Conservation (phyloP, 2,888 invertebrate species). For the Drosophila rubida region DNA sequence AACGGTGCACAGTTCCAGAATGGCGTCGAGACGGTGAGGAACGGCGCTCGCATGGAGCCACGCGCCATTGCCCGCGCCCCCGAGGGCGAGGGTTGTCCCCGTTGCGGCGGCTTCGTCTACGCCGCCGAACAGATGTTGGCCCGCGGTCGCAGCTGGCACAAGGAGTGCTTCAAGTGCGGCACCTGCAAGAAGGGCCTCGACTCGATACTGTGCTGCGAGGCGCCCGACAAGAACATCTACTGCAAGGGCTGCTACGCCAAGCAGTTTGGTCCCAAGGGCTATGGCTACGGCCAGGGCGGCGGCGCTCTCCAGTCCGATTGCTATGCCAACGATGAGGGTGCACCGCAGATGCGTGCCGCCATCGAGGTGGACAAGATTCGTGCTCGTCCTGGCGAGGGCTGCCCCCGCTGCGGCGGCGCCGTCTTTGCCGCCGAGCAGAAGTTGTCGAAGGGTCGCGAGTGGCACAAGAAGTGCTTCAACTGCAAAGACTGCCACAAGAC, state of each 20-base stretch:
- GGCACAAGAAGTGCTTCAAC: slow-evolving; percentile 97
- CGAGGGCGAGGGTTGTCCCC: slow-evolving; percentile 95
- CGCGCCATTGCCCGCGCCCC: slow-evolving; percentile 92
- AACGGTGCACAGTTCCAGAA: slow-evolving; percentile 76
- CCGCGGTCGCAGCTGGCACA: slow-evolving; percentile 89
- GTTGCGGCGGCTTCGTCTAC: slow-evolving; percentile 97
- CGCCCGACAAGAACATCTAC: slow-evolving; percentile 97
- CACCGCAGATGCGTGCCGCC: slow-evolving; percentile 87
- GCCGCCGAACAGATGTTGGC: slow-evolving; percentile 97
- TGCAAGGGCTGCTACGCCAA: slow-evolving; percentile 99
- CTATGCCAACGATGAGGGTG: slow-evolving; percentile 89
- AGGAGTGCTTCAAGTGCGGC: slow-evolving; percentile 96
- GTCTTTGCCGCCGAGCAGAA: slow-evolving; percentile 98
- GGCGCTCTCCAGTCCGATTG: slow-evolving; percentile 96
- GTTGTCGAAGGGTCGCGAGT: slow-evolving; percentile 94
- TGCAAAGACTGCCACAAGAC: slow-evolving; percentile 97
- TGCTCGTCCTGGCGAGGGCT: slow-evolving; percentile 94
- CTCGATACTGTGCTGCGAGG: slow-evolving; percentile 96
- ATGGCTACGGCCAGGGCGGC: slow-evolving; percentile 98
- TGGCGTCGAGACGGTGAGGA: slow-evolving; percentile 84
- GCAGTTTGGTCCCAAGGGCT: slow-evolving; percentile 98
- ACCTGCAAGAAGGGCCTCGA: slow-evolving; percentile 94
- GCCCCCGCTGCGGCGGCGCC: slow-evolving; percentile 94
- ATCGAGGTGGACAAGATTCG: slow-evolving; percentile 92
- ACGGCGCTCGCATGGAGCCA: slow-evolving; percentile 89